Percentiles rank a stretch among this genome's conserved stretches.
phyloP scores from a whole-genome alignment of 2,113 vertebrate species.

The Gavia stellata region DNA sequence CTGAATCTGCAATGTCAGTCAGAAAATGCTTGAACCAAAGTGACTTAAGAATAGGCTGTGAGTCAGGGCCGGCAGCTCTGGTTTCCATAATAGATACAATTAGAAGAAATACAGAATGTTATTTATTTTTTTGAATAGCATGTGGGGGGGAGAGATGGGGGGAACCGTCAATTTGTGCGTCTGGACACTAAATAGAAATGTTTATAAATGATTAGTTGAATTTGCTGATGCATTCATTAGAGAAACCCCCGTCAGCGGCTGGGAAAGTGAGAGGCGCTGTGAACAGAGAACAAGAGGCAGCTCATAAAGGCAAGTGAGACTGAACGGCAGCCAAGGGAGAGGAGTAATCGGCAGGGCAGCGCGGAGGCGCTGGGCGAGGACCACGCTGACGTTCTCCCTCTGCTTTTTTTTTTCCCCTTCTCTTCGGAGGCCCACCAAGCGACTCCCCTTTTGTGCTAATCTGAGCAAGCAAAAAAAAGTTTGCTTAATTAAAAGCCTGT shows the following conservation, averaged over 20 bases:
- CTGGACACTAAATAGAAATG: conserved; percentile 47
- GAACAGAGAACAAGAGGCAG: conserved; percentile 61
- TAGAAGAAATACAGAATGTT: conserved; percentile 17
- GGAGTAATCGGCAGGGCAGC: conserved; percentile 38
- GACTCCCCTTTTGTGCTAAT: conserved; percentile 59
- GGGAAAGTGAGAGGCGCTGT: conserved; percentile 54
- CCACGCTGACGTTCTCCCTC: conserved; percentile 21
- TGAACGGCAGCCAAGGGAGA: conserved; percentile 72
- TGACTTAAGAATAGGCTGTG: conserved; percentile 37
- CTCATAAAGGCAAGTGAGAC: conserved; percentile 67
- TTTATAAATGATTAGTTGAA: conserved; percentile 56
- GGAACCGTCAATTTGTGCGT: background rate
- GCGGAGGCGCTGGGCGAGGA: conserved; percentile 25
- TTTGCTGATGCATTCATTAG: conserved; percentile 62
- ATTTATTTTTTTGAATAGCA: conserved; percentile 18
- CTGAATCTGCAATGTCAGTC: conserved; percentile 22
- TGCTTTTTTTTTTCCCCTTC: background rate
- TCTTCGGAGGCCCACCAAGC: conserved; percentile 25
- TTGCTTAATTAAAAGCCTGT: conserved; percentile 70
- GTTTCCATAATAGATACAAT: conserved; percentile 46
- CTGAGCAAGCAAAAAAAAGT: conserved; percentile 52
- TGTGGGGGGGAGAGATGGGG: background rate
- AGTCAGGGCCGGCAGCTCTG: conserved; percentile 17
- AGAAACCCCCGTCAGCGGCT: conserved; percentile 12
- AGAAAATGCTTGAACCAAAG: conserved; percentile 25